phyloP scores from a whole-genome alignment of 2,888 invertebrate species.

The Catocala sponsa region DNA sequence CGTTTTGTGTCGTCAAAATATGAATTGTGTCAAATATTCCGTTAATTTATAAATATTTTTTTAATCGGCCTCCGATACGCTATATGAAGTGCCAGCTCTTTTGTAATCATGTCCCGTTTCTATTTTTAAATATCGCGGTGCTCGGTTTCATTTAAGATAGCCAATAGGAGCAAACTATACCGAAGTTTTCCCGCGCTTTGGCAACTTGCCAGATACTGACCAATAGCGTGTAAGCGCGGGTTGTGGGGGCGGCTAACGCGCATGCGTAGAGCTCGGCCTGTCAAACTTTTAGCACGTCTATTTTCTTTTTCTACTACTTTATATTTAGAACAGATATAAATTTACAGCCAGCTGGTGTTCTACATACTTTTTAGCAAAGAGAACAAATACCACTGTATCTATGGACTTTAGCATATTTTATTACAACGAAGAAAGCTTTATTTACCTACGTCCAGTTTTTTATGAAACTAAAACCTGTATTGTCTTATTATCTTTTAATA shows the following conservation, averaged over 20 bases:
- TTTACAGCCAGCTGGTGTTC: conserved; percentile 52
- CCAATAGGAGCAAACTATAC: conserved; percentile 75
- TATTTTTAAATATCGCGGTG: conserved; percentile 88
- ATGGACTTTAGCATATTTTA: neutral
- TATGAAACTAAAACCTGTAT: too few relatives aligned
- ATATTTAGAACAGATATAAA: conserved; percentile 58
- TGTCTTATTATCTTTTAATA: neutral
- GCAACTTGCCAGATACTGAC: conserved; percentile 76
- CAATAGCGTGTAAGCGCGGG: conserved; percentile 75
- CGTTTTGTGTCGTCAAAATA: neutral
- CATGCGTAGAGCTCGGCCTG: conserved; percentile 57
- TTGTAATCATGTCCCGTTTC: conserved; percentile 71
- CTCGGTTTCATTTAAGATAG: conserved; percentile 77
- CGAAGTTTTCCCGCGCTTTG: conserved; percentile 81
- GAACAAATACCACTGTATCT: conserved; percentile 6
- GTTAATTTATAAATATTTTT: conserved; percentile 29
- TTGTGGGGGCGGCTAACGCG: conserved; percentile 69
- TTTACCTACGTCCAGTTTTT: neutral
- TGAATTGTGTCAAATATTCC: conserved; percentile 10
- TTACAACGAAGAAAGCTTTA: neutral
- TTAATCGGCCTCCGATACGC: conserved; percentile 33
- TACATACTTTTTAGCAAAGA: conserved; percentile 25
- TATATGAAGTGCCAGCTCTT: conserved; percentile 52
- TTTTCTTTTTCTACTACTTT: conserved; percentile 62
- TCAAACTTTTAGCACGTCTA: conserved; percentile 54